phyloP scores from a whole-genome alignment of 1,140 invertebrate species.

The Brachionus manjavacas region DNA sequence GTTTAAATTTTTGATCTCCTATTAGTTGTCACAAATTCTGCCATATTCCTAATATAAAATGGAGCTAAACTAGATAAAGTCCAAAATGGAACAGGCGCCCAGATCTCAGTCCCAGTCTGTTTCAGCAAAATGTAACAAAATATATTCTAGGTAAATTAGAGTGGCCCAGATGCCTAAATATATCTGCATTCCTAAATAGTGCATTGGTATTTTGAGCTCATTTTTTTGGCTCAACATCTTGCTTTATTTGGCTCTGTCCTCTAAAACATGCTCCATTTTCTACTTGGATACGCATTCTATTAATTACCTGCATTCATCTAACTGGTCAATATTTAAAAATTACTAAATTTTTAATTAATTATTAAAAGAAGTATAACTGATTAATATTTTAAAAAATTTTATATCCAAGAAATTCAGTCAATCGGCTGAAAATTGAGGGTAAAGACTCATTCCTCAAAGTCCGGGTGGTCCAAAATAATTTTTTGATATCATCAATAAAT shows the following conservation, averaged over 20 bases:
- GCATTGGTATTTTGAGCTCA: neutral
- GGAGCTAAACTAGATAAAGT: neutral
- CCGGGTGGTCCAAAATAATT: too few species aligned
- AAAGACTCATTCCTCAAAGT: too few species aligned
- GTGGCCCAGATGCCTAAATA: neutral
- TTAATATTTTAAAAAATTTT: too few species aligned
- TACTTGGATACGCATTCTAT: neutral
- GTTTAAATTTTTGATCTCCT: neutral
- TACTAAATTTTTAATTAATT: too few species aligned
- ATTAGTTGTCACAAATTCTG: neutral
- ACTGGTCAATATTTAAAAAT: neutral
- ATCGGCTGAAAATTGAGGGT: too few species aligned
- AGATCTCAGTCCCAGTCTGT: neutral
- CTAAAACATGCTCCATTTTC: neutral
- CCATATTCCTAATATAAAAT: neutral
- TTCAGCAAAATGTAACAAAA: neutral
- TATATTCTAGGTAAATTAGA: neutral
- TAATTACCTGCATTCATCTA: neutral
- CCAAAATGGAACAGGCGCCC: neutral
- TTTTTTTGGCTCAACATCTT: neutral
- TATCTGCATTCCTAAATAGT: neutral
- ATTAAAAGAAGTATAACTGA: too few species aligned
- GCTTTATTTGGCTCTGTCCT: neutral
- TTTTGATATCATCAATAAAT: too few species aligned
- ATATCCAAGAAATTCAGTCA: too few species aligned